Evolutionary conservation across 2,113 vertebrate species (phyloP).

Genomic region (Rhinopomastus cyanomelas): DNA sequence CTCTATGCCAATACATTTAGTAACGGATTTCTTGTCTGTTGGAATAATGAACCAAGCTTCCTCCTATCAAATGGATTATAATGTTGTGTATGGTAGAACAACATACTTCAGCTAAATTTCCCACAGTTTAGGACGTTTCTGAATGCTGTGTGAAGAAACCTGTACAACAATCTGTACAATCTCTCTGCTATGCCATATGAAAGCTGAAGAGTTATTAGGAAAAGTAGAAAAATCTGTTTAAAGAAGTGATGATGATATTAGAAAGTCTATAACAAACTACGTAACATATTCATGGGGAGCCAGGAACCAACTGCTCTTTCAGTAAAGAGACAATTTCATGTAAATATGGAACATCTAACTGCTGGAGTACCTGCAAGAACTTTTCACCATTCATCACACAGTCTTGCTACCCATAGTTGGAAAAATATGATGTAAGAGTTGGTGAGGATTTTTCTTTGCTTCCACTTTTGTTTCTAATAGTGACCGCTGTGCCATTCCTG

Average conservation of each 20-base stretch:
- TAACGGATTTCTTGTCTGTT: neutral
- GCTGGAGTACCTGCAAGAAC: neutral
- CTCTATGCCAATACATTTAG: neutral
- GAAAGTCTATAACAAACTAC: neutral
- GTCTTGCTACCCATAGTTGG: neutral
- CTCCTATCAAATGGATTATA: neutral
- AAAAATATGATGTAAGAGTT: neutral
- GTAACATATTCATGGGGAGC: neutral
- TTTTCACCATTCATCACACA: neutral
- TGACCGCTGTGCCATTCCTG: neutral
- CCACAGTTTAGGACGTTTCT: neutral
- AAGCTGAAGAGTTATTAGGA: neutral
- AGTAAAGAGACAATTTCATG: neutral
- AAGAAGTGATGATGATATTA: neutral
- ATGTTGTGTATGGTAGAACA: neutral
- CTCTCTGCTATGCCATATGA: neutral
- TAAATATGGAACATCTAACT: neutral
- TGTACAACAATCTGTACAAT: neutral
- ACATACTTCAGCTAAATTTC: neutral
- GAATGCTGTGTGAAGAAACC: neutral
- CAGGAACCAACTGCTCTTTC: neutral
- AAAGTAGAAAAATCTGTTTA: neutral
- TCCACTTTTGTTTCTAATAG: neutral
- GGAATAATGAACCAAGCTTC: neutral
- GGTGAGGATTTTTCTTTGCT: neutral